These are phyloP conservation scores for Drosophila simulans DNA, from an alignment of 1,140 invertebrate species.

Conservation along the genomic window DNA sequence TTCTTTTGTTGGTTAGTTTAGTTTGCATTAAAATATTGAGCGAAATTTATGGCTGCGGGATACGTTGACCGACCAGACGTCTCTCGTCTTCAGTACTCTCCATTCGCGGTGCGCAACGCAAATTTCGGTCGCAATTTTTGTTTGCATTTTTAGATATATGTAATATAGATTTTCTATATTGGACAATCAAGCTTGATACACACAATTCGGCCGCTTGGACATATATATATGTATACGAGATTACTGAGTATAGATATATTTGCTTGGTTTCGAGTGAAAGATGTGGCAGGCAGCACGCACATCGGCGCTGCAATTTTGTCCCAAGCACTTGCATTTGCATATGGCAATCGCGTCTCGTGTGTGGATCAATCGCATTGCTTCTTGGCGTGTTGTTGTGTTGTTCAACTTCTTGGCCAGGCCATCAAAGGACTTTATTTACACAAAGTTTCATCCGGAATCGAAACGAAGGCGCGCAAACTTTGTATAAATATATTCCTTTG, in stretches of 20 bases:
- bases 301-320: conserved; percentile 45
- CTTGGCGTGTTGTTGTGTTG: conserved; percentile 48
- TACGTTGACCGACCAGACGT: conserved; percentile 27
- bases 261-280: conserved; percentile 40
- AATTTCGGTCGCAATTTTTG: conserved; percentile 80
- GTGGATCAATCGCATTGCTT: conserved; percentile 80
- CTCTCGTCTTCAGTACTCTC: conserved; percentile 27
- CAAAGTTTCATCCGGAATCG: conserved; percentile 63
- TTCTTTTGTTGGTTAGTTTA: conserved; percentile 53
- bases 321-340: conserved; percentile 34
- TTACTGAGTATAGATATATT: conserved; percentile 37
- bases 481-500: conserved; percentile 85
- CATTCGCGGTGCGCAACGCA: conserved; percentile 63
- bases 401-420: conserved; percentile 43
- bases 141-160: conserved; percentile 31
- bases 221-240: conserved; percentile 43
- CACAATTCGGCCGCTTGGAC: conserved; percentile 74
- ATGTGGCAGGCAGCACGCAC: conserved; percentile 6
- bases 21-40: conserved; percentile 64
- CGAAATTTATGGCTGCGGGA: conserved; percentile 64
- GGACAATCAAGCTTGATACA: conserved; percentile 80
- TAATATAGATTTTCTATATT: conserved; percentile 15
- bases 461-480: conserved; percentile 61
- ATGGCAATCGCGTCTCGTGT: conserved; percentile 56
- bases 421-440: conserved; percentile 84